Conservation (phyloP, 2,113 vertebrate genomes). For the cat (Felis catus) region DNA sequence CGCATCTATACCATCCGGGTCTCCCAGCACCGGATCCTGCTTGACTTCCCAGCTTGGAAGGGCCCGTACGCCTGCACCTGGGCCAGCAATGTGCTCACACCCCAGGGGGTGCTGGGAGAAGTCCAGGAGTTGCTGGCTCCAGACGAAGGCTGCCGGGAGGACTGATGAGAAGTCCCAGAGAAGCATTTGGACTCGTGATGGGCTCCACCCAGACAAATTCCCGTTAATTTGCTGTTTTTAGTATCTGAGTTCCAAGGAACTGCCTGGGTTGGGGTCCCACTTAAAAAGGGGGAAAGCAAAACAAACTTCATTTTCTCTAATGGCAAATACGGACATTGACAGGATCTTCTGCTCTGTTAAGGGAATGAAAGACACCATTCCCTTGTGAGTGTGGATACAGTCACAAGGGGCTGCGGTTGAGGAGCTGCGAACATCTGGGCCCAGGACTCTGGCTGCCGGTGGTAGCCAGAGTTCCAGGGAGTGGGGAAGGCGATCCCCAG, state of each 20-base stretch:
- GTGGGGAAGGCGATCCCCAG: background rate
- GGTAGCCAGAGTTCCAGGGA: background rate
- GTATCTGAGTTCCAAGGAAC: constrained; percentile 26
- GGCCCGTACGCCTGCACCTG: background rate
- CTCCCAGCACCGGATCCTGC: background rate
- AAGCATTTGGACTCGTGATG: background rate
- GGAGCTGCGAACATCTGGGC: background rate
- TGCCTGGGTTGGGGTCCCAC: constrained; percentile 38
- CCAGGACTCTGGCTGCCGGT: background rate
- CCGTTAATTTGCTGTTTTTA: constrained; percentile 32
- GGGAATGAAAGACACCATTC: background rate
- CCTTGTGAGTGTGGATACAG: rapidly evolving
- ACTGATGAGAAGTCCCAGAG: background rate
- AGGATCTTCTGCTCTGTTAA: background rate
- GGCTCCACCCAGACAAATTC: background rate
- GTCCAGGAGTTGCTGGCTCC: background rate
- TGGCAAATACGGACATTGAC: background rate
- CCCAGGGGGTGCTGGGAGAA: background rate
- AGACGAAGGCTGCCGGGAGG: background rate
- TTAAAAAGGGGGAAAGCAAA: constrained; percentile 29
- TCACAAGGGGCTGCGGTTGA: background rate
- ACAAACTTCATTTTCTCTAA: background rate
- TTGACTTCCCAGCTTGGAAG: background rate
- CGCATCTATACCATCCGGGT: rapidly evolving
- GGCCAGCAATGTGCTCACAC: background rate